A percentile compares a stretch with the other conserved stretches of the same genome.
These are phyloP conservation scores for Clarias gariepinus DNA, from an alignment of 2,113 vertebrate genomes.

Conservation along the genomic window DNA sequence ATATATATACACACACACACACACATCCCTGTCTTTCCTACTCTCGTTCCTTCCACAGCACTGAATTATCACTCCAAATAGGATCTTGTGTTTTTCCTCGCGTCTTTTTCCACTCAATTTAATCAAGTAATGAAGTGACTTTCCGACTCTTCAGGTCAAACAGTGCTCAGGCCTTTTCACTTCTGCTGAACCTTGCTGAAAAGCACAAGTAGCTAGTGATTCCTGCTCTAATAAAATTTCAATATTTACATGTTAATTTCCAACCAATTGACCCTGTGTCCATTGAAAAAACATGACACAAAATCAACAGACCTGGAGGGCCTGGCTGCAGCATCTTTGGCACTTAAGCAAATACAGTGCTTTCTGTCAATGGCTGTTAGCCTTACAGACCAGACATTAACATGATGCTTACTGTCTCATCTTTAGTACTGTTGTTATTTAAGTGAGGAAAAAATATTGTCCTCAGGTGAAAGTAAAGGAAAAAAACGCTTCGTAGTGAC, in stretches of 20 bases:
- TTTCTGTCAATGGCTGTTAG: conserved; percentile 28
- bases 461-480: background rate
- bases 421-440: conserved; percentile 10
- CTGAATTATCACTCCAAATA: conserved; percentile 80
- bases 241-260: conserved; percentile 83
- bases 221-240: conserved; percentile 79
- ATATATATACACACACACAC: background rate
- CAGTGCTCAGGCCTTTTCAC: conserved; percentile 57
- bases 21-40: background rate
- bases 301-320: conserved; percentile 73
- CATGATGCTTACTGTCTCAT: background rate
- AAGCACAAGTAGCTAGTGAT: conserved; percentile 73
- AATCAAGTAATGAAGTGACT: conserved; percentile 83
- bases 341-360: conserved; percentile 64
- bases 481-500: background rate
- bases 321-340: conserved; percentile 65
- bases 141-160: conserved; percentile 73
- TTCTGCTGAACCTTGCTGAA: conserved; percentile 70
- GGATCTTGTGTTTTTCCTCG: conserved; percentile 76
- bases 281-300: conserved; percentile 77
- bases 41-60: conserved; percentile 65
- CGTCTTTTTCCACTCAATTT: conserved; percentile 81
- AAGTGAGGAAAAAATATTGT: background rate
- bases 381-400: background rate
- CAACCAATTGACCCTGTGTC: conserved; percentile 70